These are phyloP conservation scores for Odontomyia ornata DNA, from an alignment of 2,888 invertebrate species.

Conservation along the genomic window DNA sequence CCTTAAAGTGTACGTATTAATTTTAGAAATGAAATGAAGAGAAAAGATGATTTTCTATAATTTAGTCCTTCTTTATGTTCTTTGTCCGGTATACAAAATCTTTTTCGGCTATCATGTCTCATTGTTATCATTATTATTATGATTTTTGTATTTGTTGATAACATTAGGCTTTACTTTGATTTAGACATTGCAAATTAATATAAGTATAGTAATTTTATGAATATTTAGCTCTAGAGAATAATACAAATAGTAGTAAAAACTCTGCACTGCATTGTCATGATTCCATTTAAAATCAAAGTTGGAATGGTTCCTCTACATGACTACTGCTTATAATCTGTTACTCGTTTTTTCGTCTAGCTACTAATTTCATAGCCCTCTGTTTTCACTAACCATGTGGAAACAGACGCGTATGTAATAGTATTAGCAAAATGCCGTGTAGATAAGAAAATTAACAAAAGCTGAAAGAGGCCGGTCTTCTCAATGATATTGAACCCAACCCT, in stretches of 20 bases:
- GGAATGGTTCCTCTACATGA: too few relatives aligned
- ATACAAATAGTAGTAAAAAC: constrained; percentile 28
- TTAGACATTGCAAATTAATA: not conserved
- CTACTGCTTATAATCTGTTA: too few relatives aligned
- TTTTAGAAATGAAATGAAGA: constrained; percentile 17
- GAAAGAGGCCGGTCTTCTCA: too few relatives aligned
- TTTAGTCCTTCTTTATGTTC: constrained; percentile 8
- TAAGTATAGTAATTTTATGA: constrained; percentile 3
- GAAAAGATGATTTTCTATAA: not conserved
- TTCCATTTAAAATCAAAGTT: not conserved
- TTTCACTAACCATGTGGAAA: too few relatives aligned
- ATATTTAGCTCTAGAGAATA: constrained; percentile 9
- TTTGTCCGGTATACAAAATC: constrained; percentile 21
- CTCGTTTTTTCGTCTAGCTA: too few relatives aligned
- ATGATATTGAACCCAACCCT: not conserved
- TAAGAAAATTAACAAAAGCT: not conserved
- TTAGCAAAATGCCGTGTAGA: not conserved
- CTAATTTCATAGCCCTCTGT: too few relatives aligned
- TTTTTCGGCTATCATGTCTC: too few relatives aligned
- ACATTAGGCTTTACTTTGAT: too few relatives aligned
- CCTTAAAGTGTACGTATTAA: constrained; percentile 25
- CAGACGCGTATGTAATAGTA: too few relatives aligned
- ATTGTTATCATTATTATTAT: too few relatives aligned
- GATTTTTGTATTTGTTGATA: too few relatives aligned
- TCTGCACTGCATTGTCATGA: constrained; percentile 8